A percentile compares a stretch with the other conserved stretches of the same genome.
phyloP scores from a whole-genome alignment of 2,797 vertebrate genomes.

The Crax fasciolata region DNA sequence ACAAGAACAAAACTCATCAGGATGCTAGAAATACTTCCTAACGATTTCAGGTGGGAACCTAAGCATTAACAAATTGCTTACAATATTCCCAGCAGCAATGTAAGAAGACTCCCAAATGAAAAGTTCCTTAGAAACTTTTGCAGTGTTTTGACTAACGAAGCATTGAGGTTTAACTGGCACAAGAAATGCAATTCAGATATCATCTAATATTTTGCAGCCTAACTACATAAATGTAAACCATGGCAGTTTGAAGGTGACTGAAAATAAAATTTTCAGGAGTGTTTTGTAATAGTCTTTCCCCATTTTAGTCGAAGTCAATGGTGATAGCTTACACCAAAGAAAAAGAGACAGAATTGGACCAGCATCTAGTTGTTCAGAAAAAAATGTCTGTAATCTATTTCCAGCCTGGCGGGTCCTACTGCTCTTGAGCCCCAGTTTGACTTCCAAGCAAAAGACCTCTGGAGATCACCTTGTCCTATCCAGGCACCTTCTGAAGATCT shows the following conservation, averaged over 20 bases:
- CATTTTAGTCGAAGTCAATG: neutral
- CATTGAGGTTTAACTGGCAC: neutral
- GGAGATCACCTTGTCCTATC: neutral
- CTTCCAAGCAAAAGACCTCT: neutral
- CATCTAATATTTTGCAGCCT: neutral
- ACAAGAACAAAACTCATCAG: constrained; percentile 34
- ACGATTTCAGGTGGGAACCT: constrained; percentile 30
- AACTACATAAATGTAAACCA: neutral
- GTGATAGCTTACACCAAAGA: neutral
- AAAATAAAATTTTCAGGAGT: neutral
- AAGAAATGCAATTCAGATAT: constrained; percentile 25
- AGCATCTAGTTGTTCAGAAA: neutral
- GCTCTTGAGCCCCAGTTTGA: neutral
- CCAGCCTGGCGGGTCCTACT: neutral
- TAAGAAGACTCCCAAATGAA: constrained; percentile 36
- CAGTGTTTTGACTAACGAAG: constrained; percentile 26
- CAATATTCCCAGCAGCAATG: neutral
- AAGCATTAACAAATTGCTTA: constrained; percentile 41
- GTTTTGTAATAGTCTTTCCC: neutral
- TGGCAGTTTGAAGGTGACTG: neutral
- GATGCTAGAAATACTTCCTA: constrained; percentile 17
- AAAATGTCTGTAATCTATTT: neutral
- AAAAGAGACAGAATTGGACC: neutral
- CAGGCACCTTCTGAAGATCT: neutral
- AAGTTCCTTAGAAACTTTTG: constrained; percentile 13